Evolutionary conservation across 2,888 invertebrate species (phyloP).

Genomic region (Dynastes hyllus): DNA sequence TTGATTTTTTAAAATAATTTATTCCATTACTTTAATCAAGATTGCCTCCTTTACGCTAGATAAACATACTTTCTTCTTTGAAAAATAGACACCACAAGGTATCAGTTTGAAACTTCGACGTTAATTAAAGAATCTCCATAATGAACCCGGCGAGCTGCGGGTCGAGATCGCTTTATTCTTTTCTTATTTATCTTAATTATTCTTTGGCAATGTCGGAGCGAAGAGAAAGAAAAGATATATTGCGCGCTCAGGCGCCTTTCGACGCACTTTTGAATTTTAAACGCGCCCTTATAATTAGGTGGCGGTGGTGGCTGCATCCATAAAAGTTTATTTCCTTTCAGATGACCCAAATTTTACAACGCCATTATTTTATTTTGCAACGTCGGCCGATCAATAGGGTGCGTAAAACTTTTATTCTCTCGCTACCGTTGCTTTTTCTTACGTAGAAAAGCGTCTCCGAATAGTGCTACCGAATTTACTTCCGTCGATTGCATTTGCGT

Average conservation of each 20-base stretch:
- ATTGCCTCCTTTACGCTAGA: constrained; percentile 16
- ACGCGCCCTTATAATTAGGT: constrained; percentile 47
- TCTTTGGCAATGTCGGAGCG: constrained; percentile 49
- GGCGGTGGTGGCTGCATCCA: constrained; percentile 42
- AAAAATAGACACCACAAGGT: constrained; percentile 31
- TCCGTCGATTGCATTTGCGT: constrained; percentile 27
- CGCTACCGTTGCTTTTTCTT: constrained; percentile 30
- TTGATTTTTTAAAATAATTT: constrained; percentile 23
- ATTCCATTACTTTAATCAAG: constrained; percentile 51
- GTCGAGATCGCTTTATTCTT: constrained; percentile 57
- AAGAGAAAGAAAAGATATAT: constrained; percentile 29
- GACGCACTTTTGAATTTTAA: constrained; percentile 48
- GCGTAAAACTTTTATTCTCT: constrained; percentile 46
- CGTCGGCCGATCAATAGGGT: constrained; percentile 44
- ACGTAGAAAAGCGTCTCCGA: neutral
- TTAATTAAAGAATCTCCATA: constrained; percentile 57
- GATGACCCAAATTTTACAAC: constrained; percentile 46
- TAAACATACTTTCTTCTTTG: constrained; percentile 43
- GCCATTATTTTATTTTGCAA: constrained; percentile 47
- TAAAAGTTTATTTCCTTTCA: constrained; percentile 47
- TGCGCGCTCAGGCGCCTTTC: constrained; percentile 31
- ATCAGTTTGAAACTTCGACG: constrained; percentile 54
- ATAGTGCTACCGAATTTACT: constrained; percentile 10
- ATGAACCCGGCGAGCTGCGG: constrained; percentile 57
- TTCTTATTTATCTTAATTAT: constrained; percentile 59